These are phyloP conservation scores for Trisateles emortualis DNA, from an alignment of 2,888 invertebrate species.

Conservation along the genomic window DNA sequence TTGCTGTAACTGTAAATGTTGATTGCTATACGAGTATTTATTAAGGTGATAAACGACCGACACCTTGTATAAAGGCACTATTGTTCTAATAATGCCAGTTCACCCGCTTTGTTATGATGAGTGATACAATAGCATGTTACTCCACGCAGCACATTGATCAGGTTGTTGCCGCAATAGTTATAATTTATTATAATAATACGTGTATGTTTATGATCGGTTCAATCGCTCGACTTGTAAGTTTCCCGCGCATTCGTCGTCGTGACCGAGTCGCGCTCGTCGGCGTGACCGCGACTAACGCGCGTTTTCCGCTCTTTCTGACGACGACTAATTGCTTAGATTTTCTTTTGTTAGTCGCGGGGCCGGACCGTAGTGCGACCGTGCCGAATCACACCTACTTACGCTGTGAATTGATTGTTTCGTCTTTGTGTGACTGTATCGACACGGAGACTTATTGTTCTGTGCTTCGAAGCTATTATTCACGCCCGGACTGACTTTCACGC, in stretches of 20 bases:
- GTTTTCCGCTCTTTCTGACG: conserved; percentile 87
- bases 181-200: no score
- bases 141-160: no score
- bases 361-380: conserved; percentile 78
- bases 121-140: no score
- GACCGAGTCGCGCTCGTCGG: conserved; percentile 67
- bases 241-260: conserved; percentile 61
- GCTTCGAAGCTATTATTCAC: conserved; percentile 78
- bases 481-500: conserved; percentile 81
- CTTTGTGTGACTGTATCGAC: conserved; percentile 84
- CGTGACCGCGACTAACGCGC: conserved; percentile 84
- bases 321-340: conserved; percentile 87
- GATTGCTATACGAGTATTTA: no score
- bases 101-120: no score
- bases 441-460: conserved; percentile 83
- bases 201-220: conserved; percentile 26
- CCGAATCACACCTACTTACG: conserved; percentile 86
- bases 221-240: conserved; percentile 31
- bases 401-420: conserved; percentile 86
- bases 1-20: no score
- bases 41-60: no score
- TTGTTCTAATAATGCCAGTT: no score
- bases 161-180: no score
- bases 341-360: conserved; percentile 86
- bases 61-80: no score